Evolutionary conservation across 2,113 vertebrate genomes (phyloP).

Genomic region (Orthonyx spaldingii): DNA sequence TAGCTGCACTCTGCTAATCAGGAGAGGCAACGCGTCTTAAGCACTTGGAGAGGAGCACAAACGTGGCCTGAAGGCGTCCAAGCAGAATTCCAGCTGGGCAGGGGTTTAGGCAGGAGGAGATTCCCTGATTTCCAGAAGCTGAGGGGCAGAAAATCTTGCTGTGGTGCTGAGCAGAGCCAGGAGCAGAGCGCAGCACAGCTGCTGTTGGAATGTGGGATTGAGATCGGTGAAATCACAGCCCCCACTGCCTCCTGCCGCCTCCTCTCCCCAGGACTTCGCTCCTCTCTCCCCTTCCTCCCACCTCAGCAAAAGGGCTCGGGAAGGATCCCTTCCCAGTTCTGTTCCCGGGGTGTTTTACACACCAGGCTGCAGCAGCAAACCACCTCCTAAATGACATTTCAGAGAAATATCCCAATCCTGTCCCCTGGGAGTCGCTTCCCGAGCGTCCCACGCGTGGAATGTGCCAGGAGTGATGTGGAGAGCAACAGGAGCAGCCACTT

Average conservation of each 20-base stretch:
- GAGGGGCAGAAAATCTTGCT: not conserved
- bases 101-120: not conserved
- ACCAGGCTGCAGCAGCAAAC: not conserved
- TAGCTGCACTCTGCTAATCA: not conserved
- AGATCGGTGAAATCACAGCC: not conserved
- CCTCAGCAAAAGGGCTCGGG: accelerated
- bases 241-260: not conserved
- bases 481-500: not conserved
- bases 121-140: not conserved
- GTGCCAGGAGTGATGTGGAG: not conserved
- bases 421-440: not conserved
- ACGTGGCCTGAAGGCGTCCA: not conserved
- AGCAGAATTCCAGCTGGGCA: not conserved
- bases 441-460: not conserved
- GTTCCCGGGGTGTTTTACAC: not conserved
- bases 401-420: not conserved
- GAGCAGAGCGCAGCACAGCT: not conserved
- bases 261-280: not conserved
- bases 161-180: not conserved
- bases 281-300: not conserved
- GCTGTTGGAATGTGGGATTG: accelerated
- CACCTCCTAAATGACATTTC: not conserved
- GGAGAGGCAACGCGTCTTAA: not conserved
- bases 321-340: accelerated
- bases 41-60: not conserved